Evolutionary conservation across 1,140 invertebrate species (phyloP).

Genomic region (Latrodectus geometricus): DNA sequence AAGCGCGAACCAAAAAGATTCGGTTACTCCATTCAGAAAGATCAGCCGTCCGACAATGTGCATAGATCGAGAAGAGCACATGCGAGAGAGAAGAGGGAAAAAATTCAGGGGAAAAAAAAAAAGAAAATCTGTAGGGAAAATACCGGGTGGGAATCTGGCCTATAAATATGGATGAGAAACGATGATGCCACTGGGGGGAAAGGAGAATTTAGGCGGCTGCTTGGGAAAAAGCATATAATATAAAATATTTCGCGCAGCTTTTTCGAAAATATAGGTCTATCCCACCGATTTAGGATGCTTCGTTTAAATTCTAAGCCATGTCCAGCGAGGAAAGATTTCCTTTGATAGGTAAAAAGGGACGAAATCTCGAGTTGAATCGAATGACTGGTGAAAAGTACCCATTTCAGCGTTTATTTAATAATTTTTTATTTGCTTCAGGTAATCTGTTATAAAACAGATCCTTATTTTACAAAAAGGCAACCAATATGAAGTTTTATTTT

Average conservation of each 20-base stretch:
- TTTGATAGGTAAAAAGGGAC: too few relatives aligned
- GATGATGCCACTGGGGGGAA: neutral
- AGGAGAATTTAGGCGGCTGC: conserved; percentile 2
- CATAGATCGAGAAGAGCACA: neutral
- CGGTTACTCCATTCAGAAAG: conserved; percentile 20
- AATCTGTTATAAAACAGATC: too few relatives aligned
- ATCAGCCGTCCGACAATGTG: conserved; percentile 1
- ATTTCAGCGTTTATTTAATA: too few relatives aligned
- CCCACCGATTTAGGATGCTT: conserved; percentile 17
- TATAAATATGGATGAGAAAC: conserved; percentile 50
- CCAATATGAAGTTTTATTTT: too few relatives aligned
- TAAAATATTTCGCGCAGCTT: neutral
- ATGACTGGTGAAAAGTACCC: too few relatives aligned
- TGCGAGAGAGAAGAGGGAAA: neutral
- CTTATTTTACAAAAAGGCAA: too few relatives aligned
- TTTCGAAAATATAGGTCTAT: neutral
- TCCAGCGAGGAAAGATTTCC: neutral
- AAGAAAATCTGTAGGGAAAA: neutral
- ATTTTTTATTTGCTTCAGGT: too few relatives aligned
- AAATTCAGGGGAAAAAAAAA: neutral
- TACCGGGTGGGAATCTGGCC: conserved; percentile 12
- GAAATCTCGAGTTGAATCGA: too few relatives aligned
- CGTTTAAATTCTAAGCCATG: conserved; percentile 26
- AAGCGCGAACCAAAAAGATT: conserved; percentile 31
- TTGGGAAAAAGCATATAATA: neutral